Evolutionary conservation across 2,888 invertebrate species (phyloP), one percentile per base, ranked within the genome.

Genomic region (Ormyrus nitidulus): DNA sequence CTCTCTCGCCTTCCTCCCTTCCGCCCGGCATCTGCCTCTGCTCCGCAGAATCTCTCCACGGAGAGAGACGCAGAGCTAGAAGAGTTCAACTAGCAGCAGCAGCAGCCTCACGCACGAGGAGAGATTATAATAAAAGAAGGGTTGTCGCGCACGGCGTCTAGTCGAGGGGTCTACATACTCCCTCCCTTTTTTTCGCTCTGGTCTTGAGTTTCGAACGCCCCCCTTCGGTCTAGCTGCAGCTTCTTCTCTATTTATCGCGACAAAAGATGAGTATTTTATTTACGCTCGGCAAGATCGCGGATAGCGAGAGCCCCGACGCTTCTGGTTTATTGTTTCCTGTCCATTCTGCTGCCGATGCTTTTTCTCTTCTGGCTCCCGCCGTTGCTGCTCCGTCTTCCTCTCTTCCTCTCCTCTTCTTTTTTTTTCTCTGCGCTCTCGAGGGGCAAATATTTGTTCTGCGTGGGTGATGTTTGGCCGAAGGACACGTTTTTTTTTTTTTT

Each of bases 101-200:
- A 19, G 19, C 19, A 19, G 19, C 19, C 19, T 19, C 19, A 19
- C 19, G 2, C 19, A 19, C 19, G 19, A 19, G n/a, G 19, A 59
- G 59, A 59, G 59, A 59, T 59, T 71, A 46, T 59, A 59, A 71
- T 49, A 71, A 59, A 59, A 59, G 70, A 71, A 59, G 70, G 70
- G 59, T 71, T 59, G 70, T 59, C 19, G 19, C 19, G 19, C 56
- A n/a, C 48, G 19, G n/a, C 66, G 34, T 66, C 34, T 64, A n/a
- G 66, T 7, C 66, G 69, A 58, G 69, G 69, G 69, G 56, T 69
- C 19, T 19, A 19, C 2, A 19, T 19, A 19, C 19, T 19, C 19
- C 19, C 19, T 19, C 19, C 19, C 19, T 19, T 19, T 19, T 19
- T 19, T 19, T 1, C 48, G 46, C 61, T 44, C 61, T 61, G 49